Base-by-base conservation (phyloP, 2,888 invertebrate species). In the Lathronympha strigana region DNA sequence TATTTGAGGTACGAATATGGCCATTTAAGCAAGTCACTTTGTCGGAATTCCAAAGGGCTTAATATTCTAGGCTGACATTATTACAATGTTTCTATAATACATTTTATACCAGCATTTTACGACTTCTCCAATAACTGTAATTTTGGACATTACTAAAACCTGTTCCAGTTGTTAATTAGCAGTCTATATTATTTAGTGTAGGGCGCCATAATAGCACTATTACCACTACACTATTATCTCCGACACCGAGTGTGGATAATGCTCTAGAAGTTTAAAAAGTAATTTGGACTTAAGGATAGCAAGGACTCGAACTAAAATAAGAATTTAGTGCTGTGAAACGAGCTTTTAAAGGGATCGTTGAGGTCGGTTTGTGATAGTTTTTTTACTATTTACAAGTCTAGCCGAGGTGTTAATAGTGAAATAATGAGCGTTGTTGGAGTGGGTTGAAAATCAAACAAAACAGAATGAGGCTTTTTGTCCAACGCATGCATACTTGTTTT, bases 171-270 rank as follows among this genome's bases (percentile, higher is more conserved):
- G 53, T 66, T 61, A 61, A 66, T 66, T 66, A 54, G 38, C 28
- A 67, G 47, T 45, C 61, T 45, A 64, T 69, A 71, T 70, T 69
- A 71, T 71, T 71, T 69, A 68, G 68, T 68, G 66, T 63, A 67
- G 63, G 57, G 69, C 45, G 67, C 58, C 66, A 64, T 73, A 70
- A 76, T 72, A 67, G 73, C 71, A 66, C 72, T 73, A 74, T 75
- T 73, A 75, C 69, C 70, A 73, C 72, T 72, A 72, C 70, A 73
- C 72, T 72, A 72, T 71, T 71, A 73, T 69, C 61, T 68, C 60
- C 33, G 63, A 66, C 69, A 66, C 69, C 68, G 58, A 63, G 71
- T 71, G 70, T 66, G 64, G 73, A 68, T 71, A 71, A 72, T 70
- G 70, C 57, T 33, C 40, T 38, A 63, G 64, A 60, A 69, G 63